These are phyloP conservation scores for Diplogasteroides magnus DNA, from an alignment of 1,140 invertebrate species.

Conservation along the genomic window DNA sequence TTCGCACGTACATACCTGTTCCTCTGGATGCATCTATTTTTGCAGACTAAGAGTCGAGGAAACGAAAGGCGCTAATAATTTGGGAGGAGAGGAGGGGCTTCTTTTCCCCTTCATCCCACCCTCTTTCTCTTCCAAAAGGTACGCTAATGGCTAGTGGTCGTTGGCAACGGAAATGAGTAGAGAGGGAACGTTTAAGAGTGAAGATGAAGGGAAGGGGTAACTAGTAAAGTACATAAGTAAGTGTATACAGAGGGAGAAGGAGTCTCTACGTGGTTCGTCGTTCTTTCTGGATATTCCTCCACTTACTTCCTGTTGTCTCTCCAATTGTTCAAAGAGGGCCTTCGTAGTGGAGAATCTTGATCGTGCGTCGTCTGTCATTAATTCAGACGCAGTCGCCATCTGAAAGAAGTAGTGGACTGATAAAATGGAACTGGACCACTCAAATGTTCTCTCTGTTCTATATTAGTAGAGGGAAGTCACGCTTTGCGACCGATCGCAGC, in stretches of 20 bases:
- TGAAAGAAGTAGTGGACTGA: too few species aligned
- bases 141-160: background rate
- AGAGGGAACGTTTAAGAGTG: background rate
- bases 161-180: background rate
- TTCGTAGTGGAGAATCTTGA: slow-evolving; percentile 36
- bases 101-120: too few species aligned
- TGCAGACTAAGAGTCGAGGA: background rate
- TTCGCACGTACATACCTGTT: background rate
- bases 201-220: background rate
- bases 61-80: background rate
- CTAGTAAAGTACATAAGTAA: background rate
- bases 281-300: too few species aligned
- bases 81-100: too few species aligned
- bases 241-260: too few species aligned
- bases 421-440: too few species aligned
- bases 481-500: too few species aligned
- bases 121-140: too few species aligned
- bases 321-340: slow-evolving; percentile 33
- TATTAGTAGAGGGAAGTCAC: too few species aligned
- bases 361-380: slow-evolving; percentile 31
- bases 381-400: slow-evolving; percentile 33
- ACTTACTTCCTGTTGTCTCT: slow-evolving; percentile 26
- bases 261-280: too few species aligned
- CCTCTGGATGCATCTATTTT: background rate
- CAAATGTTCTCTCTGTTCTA: too few species aligned